These are phyloP conservation scores for Labroides dimidiatus DNA, from an alignment of 2,797 vertebrate species.

Conservation along the genomic window DNA sequence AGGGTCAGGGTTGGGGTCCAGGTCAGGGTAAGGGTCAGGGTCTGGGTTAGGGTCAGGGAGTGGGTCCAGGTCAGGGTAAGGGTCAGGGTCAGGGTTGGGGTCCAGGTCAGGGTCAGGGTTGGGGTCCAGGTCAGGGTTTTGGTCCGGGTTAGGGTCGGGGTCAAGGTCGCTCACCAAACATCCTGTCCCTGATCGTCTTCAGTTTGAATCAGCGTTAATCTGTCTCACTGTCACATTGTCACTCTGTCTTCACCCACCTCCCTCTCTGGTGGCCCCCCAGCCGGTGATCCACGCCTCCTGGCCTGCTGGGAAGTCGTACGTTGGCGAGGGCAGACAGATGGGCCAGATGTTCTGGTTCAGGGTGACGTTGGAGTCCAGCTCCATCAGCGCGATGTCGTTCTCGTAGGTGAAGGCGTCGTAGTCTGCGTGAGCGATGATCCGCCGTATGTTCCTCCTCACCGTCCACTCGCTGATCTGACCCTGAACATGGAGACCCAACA, in stretches of 20 bases:
- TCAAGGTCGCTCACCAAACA: too few relatives aligned
- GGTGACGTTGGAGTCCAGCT: conserved; percentile 81
- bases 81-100: too few relatives aligned
- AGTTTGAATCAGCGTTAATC: too few relatives aligned
- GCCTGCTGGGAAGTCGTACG: conserved; percentile 85
- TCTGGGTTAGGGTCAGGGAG: too few relatives aligned
- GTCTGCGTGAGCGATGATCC: conserved; percentile 80
- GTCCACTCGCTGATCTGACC: conserved; percentile 71
- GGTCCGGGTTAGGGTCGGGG: too few relatives aligned
- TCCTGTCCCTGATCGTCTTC: too few relatives aligned
- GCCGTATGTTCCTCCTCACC: conserved; percentile 77
- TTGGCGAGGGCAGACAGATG: conserved; percentile 88
- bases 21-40: too few relatives aligned
- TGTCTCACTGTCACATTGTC: neutral
- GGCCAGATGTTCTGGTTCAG: conserved; percentile 86
- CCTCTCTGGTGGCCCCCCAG: conserved; percentile 91
- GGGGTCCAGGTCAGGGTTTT: too few relatives aligned
- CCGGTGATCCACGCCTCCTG: conserved; percentile 91
- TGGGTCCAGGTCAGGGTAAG: too few relatives aligned
- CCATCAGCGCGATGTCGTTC: conserved; percentile 91
- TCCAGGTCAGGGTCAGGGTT: too few relatives aligned
- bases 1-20: too few relatives aligned
- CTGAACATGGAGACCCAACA: conserved; percentile 89
- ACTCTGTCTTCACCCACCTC: conserved; percentile 78
- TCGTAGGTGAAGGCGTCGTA: conserved; percentile 86